These are phyloP conservation scores for Stictonetta naevosa DNA, from an alignment of 2,113 vertebrate genomes.

Conservation along the genomic window DNA sequence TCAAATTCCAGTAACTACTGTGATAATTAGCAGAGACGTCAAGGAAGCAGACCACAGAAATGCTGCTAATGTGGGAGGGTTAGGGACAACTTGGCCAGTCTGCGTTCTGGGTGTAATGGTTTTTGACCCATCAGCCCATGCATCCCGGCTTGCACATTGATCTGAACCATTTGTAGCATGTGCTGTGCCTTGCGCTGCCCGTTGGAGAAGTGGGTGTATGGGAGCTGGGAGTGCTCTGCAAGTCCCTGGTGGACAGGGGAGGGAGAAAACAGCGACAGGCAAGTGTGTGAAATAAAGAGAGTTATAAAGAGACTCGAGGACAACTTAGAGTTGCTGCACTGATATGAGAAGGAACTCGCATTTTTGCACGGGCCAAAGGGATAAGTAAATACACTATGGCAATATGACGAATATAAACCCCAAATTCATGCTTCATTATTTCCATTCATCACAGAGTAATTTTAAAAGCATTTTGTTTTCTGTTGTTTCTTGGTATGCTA, in stretches of 20 bases:
- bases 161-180: accelerated
- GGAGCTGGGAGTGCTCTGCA: not conserved
- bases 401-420: not conserved
- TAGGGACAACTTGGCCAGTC: not conserved
- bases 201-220: not conserved
- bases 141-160: accelerated
- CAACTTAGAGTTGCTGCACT: not conserved
- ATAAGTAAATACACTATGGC: not conserved
- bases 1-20: not conserved
- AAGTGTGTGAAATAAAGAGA: not conserved
- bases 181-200: not conserved
- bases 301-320: too few species aligned
- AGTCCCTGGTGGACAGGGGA: not conserved
- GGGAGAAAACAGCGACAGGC: not conserved
- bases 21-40: not conserved
- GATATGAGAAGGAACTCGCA: not conserved
- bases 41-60: not conserved
- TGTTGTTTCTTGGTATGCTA: not conserved
- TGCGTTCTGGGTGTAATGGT: not conserved
- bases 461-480: not conserved
- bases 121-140: not conserved
- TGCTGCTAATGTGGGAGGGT: not conserved
- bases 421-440: not conserved
- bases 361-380: not conserved
- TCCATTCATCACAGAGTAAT: not conserved